These are phyloP conservation scores for Neosalanx taihuensis DNA, from an alignment of 2,797 vertebrate species.

Conservation along the genomic window DNA sequence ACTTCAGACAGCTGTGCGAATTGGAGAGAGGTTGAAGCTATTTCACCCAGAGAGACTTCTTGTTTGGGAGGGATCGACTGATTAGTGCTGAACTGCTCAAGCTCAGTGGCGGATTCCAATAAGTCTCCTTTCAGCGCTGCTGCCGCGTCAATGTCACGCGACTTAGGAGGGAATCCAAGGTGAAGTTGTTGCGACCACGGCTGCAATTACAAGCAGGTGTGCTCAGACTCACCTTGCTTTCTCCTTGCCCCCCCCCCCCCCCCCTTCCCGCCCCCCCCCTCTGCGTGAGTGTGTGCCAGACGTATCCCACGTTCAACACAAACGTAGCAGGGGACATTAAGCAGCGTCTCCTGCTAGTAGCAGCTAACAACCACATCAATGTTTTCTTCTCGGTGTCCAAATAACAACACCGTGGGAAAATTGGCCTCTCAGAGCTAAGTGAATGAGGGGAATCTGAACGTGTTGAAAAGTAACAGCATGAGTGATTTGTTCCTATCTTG, in stretches of 20 bases:
- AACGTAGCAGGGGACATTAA: too few species aligned
- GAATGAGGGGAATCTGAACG: too few species aligned
- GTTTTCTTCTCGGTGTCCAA: too few species aligned
- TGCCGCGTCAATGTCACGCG: slow-evolving; percentile 50
- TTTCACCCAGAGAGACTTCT: slow-evolving; percentile 58
- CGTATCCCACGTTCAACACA: too few species aligned
- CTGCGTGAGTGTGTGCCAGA: not conserved
- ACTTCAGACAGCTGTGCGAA: slow-evolving; percentile 43
- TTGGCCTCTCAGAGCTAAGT: too few species aligned
- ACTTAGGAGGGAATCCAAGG: slow-evolving; percentile 40
- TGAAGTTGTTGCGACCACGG: slow-evolving; percentile 31
- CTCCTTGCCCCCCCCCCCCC: not conserved
- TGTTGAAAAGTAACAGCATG: too few species aligned
- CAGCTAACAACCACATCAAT: too few species aligned
- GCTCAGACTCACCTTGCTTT: slow-evolving; percentile 20
- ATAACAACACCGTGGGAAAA: too few species aligned
- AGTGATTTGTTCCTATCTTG: too few species aligned
- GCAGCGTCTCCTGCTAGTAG: too few species aligned
- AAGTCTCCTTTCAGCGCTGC: slow-evolving; percentile 46
- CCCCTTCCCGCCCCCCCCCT: not conserved
- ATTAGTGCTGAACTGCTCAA: slow-evolving; percentile 50
- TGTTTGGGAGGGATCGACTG: slow-evolving; percentile 52
- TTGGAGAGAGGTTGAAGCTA: slow-evolving; percentile 39
- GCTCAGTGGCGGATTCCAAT: slow-evolving; percentile 46
- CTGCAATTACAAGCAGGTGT: slow-evolving; percentile 33